Conservation (phyloP, 64 coral and sea anemone genomes). For the Dendronephthya gigantea region DNA sequence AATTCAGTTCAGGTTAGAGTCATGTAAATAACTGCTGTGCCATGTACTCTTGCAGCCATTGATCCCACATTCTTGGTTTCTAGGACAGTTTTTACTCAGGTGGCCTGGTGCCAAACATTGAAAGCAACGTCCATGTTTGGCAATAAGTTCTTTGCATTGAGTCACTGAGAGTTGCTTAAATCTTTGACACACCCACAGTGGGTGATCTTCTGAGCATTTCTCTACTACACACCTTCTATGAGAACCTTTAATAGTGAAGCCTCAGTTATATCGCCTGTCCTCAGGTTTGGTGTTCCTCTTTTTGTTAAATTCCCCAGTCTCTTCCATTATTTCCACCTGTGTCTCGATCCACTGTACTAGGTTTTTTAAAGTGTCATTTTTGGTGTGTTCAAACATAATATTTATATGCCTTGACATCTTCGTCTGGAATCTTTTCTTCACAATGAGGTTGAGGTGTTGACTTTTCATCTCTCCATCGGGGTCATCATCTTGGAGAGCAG, state of each 20-base stretch:
- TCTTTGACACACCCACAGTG: slow-evolving; percentile 30
- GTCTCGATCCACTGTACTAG: slow-evolving; percentile 8
- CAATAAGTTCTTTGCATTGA: slow-evolving; percentile 32
- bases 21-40: slow-evolving; percentile 44
- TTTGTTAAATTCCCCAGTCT: neutral
- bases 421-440: slow-evolving; percentile 40
- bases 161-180: slow-evolving; percentile 31
- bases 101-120: slow-evolving; percentile 42
- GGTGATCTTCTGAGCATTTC: slow-evolving; percentile 33
- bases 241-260: slow-evolving; percentile 10
- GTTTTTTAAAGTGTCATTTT: neutral
- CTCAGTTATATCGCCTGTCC: neutral
- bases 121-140: slow-evolving; percentile 24
- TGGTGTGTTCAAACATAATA: neutral
- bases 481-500: slow-evolving; percentile 33
- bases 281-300: neutral
- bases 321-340: neutral
- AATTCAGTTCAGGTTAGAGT: neutral
- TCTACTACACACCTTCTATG: slow-evolving; percentile 26
- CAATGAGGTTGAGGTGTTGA: slow-evolving; percentile 40
- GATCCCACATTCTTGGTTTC: slow-evolving; percentile 22
- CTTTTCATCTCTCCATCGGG: slow-evolving; percentile 31
- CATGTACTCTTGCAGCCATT: slow-evolving; percentile 30
- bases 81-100: slow-evolving; percentile 29
- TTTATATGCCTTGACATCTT: neutral